Percentiles rank a stretch among this genome's conserved stretches.
Conservation (phyloP, 2,888 invertebrate species). For the Glomeris marginata region DNA sequence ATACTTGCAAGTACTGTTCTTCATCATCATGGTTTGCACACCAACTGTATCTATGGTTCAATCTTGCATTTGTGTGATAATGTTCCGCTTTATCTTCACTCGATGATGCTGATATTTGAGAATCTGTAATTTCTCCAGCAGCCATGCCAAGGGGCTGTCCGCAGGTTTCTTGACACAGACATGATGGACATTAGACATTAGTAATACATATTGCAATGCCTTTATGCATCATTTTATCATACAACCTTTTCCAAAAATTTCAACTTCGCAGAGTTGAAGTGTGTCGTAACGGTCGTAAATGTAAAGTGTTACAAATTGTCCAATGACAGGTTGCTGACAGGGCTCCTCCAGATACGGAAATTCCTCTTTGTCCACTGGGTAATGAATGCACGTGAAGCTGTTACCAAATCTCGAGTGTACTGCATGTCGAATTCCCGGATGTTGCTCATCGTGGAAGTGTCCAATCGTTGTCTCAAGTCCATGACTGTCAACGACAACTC, state of each 20-base stretch:
- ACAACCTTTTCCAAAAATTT: slow-evolving; percentile 20
- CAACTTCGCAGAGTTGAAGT: slow-evolving; percentile 21
- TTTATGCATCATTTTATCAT: not conserved
- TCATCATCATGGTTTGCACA: slow-evolving; percentile 19
- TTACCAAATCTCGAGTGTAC: slow-evolving; percentile 19
- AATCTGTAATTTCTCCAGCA: slow-evolving; percentile 22
- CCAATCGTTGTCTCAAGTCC: slow-evolving; percentile 19
- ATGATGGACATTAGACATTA: not conserved
- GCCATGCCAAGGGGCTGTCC: slow-evolving; percentile 23
- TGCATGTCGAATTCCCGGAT: slow-evolving; percentile 20
- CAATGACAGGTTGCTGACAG: slow-evolving; percentile 21
- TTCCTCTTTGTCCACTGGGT: slow-evolving; percentile 18
- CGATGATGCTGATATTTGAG: slow-evolving; percentile 19
- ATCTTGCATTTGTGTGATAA: slow-evolving; percentile 19
- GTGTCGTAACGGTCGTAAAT: slow-evolving; percentile 20
- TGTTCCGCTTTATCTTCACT: slow-evolving; percentile 16
- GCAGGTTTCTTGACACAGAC: slow-evolving; percentile 18
- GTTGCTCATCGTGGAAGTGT: slow-evolving; percentile 19
- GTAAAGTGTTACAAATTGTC: slow-evolving; percentile 21
- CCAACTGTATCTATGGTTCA: slow-evolving; percentile 21
- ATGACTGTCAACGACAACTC: slow-evolving; percentile 20
- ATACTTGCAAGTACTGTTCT: slow-evolving; percentile 18
- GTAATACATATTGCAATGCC: not conserved
- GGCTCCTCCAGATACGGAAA: slow-evolving; percentile 17
- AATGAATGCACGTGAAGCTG: slow-evolving; percentile 20